Percentiles rank a stretch among this genome's conserved stretches.
Evolutionary conservation across 2,888 invertebrate species (phyloP).

Genomic region (Xanthorhoe spadicearia): DNA sequence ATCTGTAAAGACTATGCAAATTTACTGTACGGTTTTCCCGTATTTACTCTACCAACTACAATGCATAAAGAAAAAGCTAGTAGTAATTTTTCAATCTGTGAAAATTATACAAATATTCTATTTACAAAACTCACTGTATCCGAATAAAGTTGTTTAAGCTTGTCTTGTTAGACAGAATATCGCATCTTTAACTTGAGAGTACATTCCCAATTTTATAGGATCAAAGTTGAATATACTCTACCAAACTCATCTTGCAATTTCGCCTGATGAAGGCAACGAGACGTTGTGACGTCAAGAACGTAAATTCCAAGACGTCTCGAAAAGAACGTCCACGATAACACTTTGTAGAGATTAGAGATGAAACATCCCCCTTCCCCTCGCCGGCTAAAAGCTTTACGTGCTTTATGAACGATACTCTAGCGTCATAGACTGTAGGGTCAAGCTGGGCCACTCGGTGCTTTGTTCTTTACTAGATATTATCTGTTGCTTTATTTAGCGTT

Average conservation of each 20-base stretch:
- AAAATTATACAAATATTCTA: neutral
- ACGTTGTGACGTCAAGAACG: constrained; percentile 19
- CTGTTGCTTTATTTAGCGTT: no score
- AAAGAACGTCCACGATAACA: constrained; percentile 39
- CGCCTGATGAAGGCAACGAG: constrained; percentile 25
- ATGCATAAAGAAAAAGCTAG: neutral
- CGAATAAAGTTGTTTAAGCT: neutral
- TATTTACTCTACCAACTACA: constrained; percentile 11
- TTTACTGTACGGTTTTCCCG: constrained; percentile 6
- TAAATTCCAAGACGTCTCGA: constrained; percentile 33
- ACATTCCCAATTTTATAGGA: neutral
- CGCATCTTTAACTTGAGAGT: neutral
- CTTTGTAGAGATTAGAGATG: constrained; percentile 43
- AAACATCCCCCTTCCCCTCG: constrained; percentile 33
- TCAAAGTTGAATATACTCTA: neutral
- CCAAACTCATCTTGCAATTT: constrained; percentile 16
- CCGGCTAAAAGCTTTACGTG: constrained; percentile 46
- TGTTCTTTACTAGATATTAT: neutral
- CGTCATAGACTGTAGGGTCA: constrained; percentile 31
- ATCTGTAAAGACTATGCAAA: constrained; percentile 41
- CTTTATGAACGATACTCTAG: constrained; percentile 46
- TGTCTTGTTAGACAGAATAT: neutral
- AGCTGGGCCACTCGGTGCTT: constrained; percentile 14
- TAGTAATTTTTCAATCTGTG: neutral
- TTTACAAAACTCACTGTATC: neutral